phyloP scores from a whole-genome alignment of 2,888 invertebrate species.

The Epirrhoe alternata region DNA sequence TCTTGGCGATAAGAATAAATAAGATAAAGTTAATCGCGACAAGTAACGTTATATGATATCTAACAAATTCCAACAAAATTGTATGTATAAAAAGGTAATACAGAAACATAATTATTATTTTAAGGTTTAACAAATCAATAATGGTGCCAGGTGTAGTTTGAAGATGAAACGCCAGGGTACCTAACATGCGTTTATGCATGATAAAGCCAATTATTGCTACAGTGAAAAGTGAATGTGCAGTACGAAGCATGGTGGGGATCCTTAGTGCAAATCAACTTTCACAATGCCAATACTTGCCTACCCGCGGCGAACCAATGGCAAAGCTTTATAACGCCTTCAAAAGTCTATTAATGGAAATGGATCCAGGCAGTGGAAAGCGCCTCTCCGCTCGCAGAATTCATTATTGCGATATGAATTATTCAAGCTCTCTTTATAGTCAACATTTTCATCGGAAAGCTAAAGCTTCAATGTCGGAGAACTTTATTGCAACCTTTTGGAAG shows the following conservation, averaged over 20 bases:
- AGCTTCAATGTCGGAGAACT: constrained; percentile 35
- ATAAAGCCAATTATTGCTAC: constrained; percentile 29
- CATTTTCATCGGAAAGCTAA: constrained; percentile 38
- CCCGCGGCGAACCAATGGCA: constrained; percentile 55
- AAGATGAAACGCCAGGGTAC: constrained; percentile 29
- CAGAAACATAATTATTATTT: no score
- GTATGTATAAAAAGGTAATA: no score
- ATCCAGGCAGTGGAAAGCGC: constrained; percentile 52
- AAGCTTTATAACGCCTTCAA: constrained; percentile 50
- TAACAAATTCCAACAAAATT: constrained; percentile 28
- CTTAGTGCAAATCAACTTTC: constrained; percentile 75
- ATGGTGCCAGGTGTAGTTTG: neutral
- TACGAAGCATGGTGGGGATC: constrained; percentile 51
- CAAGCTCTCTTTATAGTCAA: constrained; percentile 49
- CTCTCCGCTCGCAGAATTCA: constrained; percentile 58
- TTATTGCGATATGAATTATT: constrained; percentile 66
- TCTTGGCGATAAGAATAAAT: constrained; percentile 29
- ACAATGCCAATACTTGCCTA: constrained; percentile 59
- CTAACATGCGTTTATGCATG: constrained; percentile 10
- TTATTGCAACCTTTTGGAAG: constrained; percentile 33
- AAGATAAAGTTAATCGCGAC: constrained; percentile 41
- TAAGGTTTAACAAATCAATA: neutral
- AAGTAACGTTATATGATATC: constrained; percentile 16
- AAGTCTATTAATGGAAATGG: constrained; percentile 60
- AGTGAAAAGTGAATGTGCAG: constrained; percentile 53